Conservation (phyloP, 1,140 invertebrate species). For the Megalopta genalis region DNA sequence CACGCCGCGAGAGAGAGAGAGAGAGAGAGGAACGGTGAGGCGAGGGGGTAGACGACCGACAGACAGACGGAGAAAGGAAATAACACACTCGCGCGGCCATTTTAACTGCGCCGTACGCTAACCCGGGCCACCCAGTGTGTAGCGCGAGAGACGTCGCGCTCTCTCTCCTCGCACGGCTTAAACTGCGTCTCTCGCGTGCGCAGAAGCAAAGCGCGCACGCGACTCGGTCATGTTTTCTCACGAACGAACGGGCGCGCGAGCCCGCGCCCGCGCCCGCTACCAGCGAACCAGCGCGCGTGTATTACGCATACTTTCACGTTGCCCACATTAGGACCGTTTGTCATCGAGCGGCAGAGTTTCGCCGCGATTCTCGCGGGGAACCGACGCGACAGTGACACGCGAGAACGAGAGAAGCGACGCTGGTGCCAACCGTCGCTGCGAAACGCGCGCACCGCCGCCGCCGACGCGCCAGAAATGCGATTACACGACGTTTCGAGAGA, state of each 20-base stretch:
- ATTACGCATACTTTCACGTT: constrained; percentile 37
- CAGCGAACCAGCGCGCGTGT: constrained; percentile 12
- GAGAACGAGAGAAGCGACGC: neutral
- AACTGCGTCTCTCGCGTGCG: constrained; percentile 61
- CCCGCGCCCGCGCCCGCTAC: too few species aligned
- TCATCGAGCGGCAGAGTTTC: constrained; percentile 4
- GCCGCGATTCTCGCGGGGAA: neutral
- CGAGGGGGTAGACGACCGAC: neutral
- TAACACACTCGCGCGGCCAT: constrained; percentile 60
- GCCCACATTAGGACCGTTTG: constrained; percentile 2
- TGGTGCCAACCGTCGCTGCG: neutral
- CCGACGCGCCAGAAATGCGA: too few species aligned
- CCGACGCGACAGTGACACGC: constrained; percentile 7
- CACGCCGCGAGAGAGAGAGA: constrained; percentile 10
- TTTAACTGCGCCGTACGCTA: constrained; percentile 63
- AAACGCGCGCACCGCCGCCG: constrained; percentile 13
- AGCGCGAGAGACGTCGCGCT: constrained; percentile 35
- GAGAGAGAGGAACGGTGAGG: neutral
- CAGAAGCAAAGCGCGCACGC: constrained; percentile 57
- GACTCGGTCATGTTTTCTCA: constrained; percentile 27
- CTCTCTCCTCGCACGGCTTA: constrained; percentile 39
- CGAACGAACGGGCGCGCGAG: constrained; percentile 6
- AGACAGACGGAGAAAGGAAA: constrained; percentile 39
- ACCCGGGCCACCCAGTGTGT: constrained; percentile 64
- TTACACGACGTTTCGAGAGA: neutral